A percentile compares a stretch with the other conserved stretches of the same genome.
phyloP scores from a whole-genome alignment of 1,140 invertebrate species.

The Listronotus oregonensis region DNA sequence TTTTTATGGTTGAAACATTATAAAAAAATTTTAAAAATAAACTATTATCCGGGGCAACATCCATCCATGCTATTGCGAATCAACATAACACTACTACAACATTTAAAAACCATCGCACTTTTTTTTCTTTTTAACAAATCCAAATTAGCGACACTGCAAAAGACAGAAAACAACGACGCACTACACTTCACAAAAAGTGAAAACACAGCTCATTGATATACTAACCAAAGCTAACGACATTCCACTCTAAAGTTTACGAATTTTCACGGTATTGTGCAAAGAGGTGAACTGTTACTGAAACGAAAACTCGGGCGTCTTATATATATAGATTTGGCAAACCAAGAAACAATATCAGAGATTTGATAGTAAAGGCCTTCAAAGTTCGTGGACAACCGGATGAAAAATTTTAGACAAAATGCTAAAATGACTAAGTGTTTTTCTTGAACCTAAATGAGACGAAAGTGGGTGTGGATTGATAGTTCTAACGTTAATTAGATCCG shows the following conservation, averaged over 20 bases:
- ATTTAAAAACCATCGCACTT: too few species aligned
- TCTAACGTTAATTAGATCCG: conserved; percentile 22
- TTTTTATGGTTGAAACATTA: too few species aligned
- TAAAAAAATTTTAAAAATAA: too few species aligned
- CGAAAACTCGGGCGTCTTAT: conserved; percentile 16
- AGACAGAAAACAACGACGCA: not conserved
- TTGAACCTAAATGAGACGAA: conserved; percentile 2
- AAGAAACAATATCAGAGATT: conserved; percentile 15
- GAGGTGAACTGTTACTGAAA: conserved; percentile 28
- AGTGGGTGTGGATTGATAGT: conserved; percentile 14
- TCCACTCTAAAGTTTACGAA: conserved; percentile 10
- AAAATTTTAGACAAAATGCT: conserved; percentile 30
- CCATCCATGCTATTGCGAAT: too few species aligned
- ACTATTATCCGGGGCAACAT: too few species aligned
- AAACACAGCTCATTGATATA: conserved; percentile 11
- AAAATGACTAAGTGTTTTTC: conserved; percentile 29
- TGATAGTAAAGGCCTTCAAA: conserved; percentile 35
- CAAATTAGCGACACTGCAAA: too few species aligned
- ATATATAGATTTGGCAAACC: conserved; percentile 25
- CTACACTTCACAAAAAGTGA: conserved; percentile 2
- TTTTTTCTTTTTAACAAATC: too few species aligned
- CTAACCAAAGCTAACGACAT: conserved; percentile 33
- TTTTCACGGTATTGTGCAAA: conserved; percentile 34
- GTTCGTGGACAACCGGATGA: conserved; percentile 25
- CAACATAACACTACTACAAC: too few species aligned